Conservation (phyloP, 2,888 invertebrate species). For the Rhagonycha fulva region DNA sequence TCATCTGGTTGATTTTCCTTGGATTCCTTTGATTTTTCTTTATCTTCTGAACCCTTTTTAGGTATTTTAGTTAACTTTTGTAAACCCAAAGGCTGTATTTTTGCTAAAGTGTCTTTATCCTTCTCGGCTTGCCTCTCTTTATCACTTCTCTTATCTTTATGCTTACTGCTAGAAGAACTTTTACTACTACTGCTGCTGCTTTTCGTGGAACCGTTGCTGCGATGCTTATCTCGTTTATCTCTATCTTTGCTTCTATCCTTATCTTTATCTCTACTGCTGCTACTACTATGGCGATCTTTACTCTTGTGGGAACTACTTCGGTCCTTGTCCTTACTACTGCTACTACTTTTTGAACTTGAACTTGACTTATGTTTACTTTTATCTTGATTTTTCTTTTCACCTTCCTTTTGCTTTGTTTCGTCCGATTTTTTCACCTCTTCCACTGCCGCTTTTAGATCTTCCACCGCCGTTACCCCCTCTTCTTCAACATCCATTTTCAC, state of each 20-base stretch:
- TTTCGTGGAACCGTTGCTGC: conserved; percentile 41
- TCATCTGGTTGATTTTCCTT: conserved; percentile 54
- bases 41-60: conserved; percentile 64
- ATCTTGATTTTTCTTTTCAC: conserved; percentile 40
- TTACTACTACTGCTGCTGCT: conserved; percentile 40
- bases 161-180: conserved; percentile 43
- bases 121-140: conserved; percentile 66
- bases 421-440: conserved; percentile 29
- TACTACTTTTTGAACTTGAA: conserved; percentile 26
- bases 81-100: conserved; percentile 68
- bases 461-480: conserved; percentile 17
- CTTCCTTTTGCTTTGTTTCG: conserved; percentile 17
- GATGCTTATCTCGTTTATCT: conserved; percentile 21
- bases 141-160: conserved; percentile 54
- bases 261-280: conserved; percentile 45
- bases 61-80: conserved; percentile 81
- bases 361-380: conserved; percentile 42
- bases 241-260: conserved; percentile 39
- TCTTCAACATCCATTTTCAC: conserved; percentile 30
- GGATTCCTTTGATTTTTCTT: conserved; percentile 45
- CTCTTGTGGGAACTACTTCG: conserved; percentile 46
- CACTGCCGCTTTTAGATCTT: conserved; percentile 24
- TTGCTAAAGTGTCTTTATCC: conserved; percentile 69
- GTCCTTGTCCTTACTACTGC: conserved; percentile 47
- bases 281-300: conserved; percentile 50